Base-by-base conservation (phyloP, 2,888 invertebrate genomes). In the Kuschelorhynchus macadamiae region DNA sequence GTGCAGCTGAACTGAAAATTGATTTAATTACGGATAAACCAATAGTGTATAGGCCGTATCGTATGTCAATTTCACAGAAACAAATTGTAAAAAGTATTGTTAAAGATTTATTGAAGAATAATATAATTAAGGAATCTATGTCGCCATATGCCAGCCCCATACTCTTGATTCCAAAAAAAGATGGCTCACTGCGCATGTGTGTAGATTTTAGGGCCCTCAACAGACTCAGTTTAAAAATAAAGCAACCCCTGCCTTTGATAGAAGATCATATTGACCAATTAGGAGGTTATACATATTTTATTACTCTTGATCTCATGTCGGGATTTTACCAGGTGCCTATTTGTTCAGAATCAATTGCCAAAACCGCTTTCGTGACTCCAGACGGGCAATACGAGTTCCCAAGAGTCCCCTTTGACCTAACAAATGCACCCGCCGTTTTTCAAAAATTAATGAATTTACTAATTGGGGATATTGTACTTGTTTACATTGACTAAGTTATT, bases 301-400 rank as follows among this genome's bases (percentile, higher is more conserved):
- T 74, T 1, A 62, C 63, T 7, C 60, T 79, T 5, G 79, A 80
- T 59, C 41, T 77, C 41, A 67, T 70, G 0, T 59, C 66, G 0
- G 81, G 78, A 0, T 74, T 73, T 72, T 70, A 74, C 30, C 80
- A 78, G 57, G 76, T 81, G 7, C 76, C 74, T 0, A 73, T 81
- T 41, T 56, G 50, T 1, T 33, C 61, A 41, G 70, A 72, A 0
- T 76, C 76, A 16, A 72, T 76, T 2, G 65, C 50, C 1, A 78
- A 78, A 52, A 81, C 79, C 0, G 80, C 76, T 0, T 77, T 80
- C 32, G 72, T 74, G 8, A 80, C 77, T 1, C 77, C 76, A 4
- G 50, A 50, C 12, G 50, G 46, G 11, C 67, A 70, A 17, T 70
- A 59, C 30, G 71, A 70, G 39, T 70, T 55, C 57, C 30, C 64